phyloP scores from a whole-genome alignment of 2,888 invertebrate genomes.

The Morpho helenor region DNA sequence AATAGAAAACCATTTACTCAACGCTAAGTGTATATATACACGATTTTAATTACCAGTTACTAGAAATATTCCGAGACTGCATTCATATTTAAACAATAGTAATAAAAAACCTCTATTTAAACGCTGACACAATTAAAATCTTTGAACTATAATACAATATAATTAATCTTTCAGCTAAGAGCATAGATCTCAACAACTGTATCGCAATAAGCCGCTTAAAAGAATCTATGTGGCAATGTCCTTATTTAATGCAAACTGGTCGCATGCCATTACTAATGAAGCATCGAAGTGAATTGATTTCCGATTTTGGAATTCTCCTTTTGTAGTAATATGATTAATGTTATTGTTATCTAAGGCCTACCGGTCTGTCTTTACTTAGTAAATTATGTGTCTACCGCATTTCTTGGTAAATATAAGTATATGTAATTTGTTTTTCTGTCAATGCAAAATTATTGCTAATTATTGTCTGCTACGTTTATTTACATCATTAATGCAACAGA shows the following conservation, averaged over 20 bases:
- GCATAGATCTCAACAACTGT: neutral
- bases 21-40: too few species aligned
- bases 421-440: neutral
- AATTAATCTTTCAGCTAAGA: too few species aligned
- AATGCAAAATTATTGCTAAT: neutral
- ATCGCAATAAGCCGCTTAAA: neutral
- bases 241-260: constrained; percentile 25
- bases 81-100: too few species aligned
- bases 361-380: constrained; percentile 36
- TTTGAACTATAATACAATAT: too few species aligned
- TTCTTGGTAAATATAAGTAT: constrained; percentile 11
- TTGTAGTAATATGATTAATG: constrained; percentile 27
- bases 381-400: constrained; percentile 29
- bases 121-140: too few species aligned
- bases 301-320: constrained; percentile 26
- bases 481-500: neutral
- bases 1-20: too few species aligned
- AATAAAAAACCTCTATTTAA: too few species aligned
- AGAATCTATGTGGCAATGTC: constrained; percentile 14
- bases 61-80: too few species aligned
- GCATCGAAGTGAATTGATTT: constrained; percentile 22
- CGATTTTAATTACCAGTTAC: too few species aligned
- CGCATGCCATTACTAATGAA: constrained; percentile 14
- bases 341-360: constrained; percentile 32
- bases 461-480: neutral